Base-by-base conservation (phyloP, 2,113 vertebrate species). In the Meles meles region DNA sequence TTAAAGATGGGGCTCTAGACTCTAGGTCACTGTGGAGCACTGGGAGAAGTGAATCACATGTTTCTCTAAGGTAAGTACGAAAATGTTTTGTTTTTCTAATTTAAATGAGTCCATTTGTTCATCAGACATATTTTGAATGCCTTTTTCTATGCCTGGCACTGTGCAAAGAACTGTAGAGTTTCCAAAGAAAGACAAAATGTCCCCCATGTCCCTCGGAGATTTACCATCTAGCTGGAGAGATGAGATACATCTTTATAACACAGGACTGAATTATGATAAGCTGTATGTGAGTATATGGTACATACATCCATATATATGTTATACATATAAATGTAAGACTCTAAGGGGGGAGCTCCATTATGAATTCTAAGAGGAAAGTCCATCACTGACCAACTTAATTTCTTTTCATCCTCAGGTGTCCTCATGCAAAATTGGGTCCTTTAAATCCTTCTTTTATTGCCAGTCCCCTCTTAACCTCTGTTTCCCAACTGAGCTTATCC, bases 131-230 rank as follows among this genome's bases (percentile, higher is more conserved):
- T 85, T 90, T 79, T 83, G 39, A 88, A 80, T 87, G 23, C 57
- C 34, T 93, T 31, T 88, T 88, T 69, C 61, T 92, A 86, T 69
- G 65, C 18, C 81, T 90, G 85, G 93, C 93, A 96, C 97, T 95
- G 92, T 96, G 97, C 96, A 29, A 97, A 96, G 88, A 93, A 95
- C 87, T 96, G 90, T 87, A 63, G 90, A 97, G 90, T 0, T 93
- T 96, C 57, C 89, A 93, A 91, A 96, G 94, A 97, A 96, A 94
- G 93, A 97, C 12, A 97, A 97, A 93, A 92, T 65, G 80, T 82
- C 42, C 82, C 69, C 42, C 25, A 23, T 44, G n/a, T 25, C 47
- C 67, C 74, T 18, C 65, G 74, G 42, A 42, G 79, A 34, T 77
- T 94, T 67, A 77, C 9, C 44, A 1, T 89, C 67, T 94, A 71